Evolutionary conservation across 2,797 vertebrate species (phyloP).

Genomic region (Coilia nasus): DNA sequence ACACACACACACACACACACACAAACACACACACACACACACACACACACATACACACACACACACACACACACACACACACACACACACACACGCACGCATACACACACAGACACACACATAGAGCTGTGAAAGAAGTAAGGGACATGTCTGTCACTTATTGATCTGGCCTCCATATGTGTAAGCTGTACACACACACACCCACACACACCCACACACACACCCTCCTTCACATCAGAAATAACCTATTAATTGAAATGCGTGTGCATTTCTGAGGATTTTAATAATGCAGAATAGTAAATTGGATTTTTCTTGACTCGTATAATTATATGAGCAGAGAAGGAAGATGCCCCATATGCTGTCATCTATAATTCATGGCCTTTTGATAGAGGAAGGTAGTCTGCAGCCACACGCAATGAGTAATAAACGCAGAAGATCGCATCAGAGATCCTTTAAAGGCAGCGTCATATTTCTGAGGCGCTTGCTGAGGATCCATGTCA

Average conservation of each 20-base stretch:
- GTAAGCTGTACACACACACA: background rate
- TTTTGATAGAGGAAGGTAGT: conserved; percentile 55
- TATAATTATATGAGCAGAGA: conserved; percentile 58
- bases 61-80: too few relatives aligned
- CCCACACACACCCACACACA: too few relatives aligned
- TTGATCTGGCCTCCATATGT: background rate
- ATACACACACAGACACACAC: too few relatives aligned
- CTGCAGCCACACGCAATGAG: background rate
- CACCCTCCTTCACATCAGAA: conserved; percentile 6
- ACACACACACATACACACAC: background rate
- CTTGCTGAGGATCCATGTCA: background rate
- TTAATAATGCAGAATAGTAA: conserved; percentile 65
- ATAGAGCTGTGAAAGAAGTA: background rate
- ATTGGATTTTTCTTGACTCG: conserved; percentile 66
- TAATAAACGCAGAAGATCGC: background rate
- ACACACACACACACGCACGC: too few relatives aligned
- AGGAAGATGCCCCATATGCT: conserved; percentile 56
- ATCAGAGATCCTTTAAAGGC: conserved; percentile 19
- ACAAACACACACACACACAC: background rate
- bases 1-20: background rate
- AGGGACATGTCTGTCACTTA: background rate
- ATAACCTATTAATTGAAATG: conserved; percentile 29
- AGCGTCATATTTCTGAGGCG: background rate
- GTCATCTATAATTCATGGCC: conserved; percentile 63
- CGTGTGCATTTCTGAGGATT: conserved; percentile 24